Evolutionary conservation across 2,888 invertebrate genomes (phyloP).

Genomic region (Lamellibrachia columna): DNA sequence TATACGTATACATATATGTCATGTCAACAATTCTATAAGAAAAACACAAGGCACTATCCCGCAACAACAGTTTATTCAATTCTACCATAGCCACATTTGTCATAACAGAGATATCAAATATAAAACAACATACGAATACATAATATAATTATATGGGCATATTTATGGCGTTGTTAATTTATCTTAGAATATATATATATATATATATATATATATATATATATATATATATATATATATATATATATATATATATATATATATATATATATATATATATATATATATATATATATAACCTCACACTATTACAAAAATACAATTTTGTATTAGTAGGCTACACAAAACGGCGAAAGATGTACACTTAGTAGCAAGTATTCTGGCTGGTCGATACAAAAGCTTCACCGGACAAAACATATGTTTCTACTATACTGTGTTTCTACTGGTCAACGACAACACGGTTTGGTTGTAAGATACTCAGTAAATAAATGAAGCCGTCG

Average conservation of each 20-base stretch:
- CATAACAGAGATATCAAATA: conserved; percentile 1
- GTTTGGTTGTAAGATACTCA: not conserved
- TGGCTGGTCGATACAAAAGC: not conserved
- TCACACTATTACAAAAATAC: not conserved
- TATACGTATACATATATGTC: not conserved
- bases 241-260: not conserved
- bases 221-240: not conserved
- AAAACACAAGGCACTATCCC: not conserved
- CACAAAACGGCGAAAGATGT: not conserved
- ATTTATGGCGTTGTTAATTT: not conserved
- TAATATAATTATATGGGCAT: not conserved
- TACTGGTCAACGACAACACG: not conserved
- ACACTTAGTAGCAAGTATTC: not conserved
- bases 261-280: not conserved
- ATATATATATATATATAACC: not conserved
- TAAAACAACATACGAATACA: not conserved
- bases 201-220: not conserved
- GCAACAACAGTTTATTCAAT: not conserved
- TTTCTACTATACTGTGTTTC: not conserved
- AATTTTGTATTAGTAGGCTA: not conserved
- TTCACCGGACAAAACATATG: not conserved
- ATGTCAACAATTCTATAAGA: not conserved
- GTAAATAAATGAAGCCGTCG: not conserved
- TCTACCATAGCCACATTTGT: not conserved
- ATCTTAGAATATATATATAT: not conserved